Base-by-base conservation (phyloP, 2,113 vertebrate species). In the Columbina picui region DNA sequence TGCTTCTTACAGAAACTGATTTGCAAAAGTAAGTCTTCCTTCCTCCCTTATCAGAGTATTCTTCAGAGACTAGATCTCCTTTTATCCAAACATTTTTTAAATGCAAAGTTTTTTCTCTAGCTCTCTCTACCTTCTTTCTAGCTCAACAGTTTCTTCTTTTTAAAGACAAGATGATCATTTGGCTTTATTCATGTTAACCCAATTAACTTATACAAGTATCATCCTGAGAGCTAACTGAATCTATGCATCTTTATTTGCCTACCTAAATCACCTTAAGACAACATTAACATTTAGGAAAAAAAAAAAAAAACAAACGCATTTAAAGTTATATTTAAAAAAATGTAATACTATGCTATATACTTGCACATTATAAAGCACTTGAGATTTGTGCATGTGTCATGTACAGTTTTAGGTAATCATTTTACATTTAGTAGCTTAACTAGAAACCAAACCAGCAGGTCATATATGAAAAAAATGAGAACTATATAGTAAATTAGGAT, bases 21-120 rank as follows among this genome's bases (percentile, higher is more conserved):
- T 56, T 81, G 22, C 41, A 45, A 38, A 61, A 74, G 12, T 11
- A 73, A 60, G 21, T 22, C 27, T n/a, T 71, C 7, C 34, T 19
- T 49, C 32, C 14, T 7, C 29, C 12, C 10, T 30, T 52, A 65
- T 23, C 34, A 53, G n/a, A 92, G 71, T 57, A 61, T 10, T 32
- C 10, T 59, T 65, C 45, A 47, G 45, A 65, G 9, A 15, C 38
- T 41, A 59, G 36, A 20, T 21, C 13, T 34, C 12, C 30, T 76
- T 45, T n/a, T 55, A 59, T 10, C 6, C 30, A 29, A 76, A 27
- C 16, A 7, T 53, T 27, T 65, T 23, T n/a, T 52, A 50, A 76
- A 38, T 7, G 20, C 5, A 0, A 2, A 1, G 1, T 41, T 52
- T 84, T 64, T 67, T 50, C 8, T 34, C 14, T 22, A 41, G 6